Evolutionary conservation across 2,888 invertebrate species (phyloP), one percentile per base, ranked within the genome.

Genomic region (Atrina japonica): DNA sequence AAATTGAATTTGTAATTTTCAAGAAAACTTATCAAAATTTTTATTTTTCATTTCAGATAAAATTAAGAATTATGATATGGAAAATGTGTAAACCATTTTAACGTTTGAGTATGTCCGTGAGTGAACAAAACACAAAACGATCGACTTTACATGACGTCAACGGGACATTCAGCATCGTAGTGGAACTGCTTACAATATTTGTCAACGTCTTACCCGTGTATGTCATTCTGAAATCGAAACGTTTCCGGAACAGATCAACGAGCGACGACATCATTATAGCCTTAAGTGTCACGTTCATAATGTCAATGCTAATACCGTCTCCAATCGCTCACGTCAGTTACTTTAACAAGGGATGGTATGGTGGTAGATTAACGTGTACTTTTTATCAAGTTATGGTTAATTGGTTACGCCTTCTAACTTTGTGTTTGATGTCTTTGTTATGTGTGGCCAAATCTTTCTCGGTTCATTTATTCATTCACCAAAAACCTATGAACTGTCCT

Each of bases 281-380:
- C 0, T 70, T 86, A 11, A 83, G 83, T 66, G 59, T 83, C 18
- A 79, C 80, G 0, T 84, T 83, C 64, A 84, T 86, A 11, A 71
- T 85, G 2, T 85, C 84, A 11, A 83, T 84, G 2, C 29, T 84
- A 11, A 69, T 86, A 5, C 86, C 86, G 1, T 75, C 83, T 0
- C 86, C 86, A 0, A 73, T 85, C 0, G 84, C 83, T 3, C 76
- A 84, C 40, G 72, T 80, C 3, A 82, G 85, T 7, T 85, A 81
- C 45, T 84, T 85, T 68, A 75, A 76, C 11, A 75, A 79, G 3
- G 76, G 69, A 25, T 86, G 86, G 86, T 80, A 81, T 29, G 86
- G 86, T n/a, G 85, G 86, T 0, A 69, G 75, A 18, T 52, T 70
- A 0, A 78, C 84, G 2, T 86, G 86, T 59, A 73, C 79, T 23